Conservation (phyloP, 2,113 vertebrate species). For the Calypte anna region DNA sequence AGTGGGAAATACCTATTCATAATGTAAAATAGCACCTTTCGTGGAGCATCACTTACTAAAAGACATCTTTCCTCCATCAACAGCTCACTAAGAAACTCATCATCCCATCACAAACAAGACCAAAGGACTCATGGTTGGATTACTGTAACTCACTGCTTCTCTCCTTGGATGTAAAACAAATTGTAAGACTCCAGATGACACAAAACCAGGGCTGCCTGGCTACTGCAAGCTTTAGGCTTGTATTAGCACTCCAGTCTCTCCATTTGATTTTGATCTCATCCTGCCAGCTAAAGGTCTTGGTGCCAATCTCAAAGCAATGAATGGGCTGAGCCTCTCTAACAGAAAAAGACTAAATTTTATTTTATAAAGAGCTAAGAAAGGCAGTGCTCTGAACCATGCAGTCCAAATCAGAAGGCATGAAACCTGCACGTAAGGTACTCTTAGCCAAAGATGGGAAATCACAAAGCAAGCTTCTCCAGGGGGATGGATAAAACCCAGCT, state of each 20-base stretch:
- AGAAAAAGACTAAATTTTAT: neutral
- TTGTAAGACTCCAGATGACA: neutral
- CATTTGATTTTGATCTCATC: neutral
- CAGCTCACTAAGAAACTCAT: neutral
- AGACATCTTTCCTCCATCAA: neutral
- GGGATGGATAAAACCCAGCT: neutral
- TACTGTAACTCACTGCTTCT: neutral
- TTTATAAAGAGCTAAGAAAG: neutral
- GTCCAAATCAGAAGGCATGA: neutral
- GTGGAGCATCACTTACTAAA: neutral
- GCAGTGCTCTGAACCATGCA: neutral
- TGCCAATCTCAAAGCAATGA: neutral
- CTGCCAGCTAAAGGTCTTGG: neutral
- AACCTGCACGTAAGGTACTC: neutral
- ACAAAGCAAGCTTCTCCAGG: neutral
- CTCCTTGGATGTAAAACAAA: neutral
- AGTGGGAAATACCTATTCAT: neutral
- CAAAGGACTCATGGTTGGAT: neutral
- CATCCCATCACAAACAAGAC: neutral
- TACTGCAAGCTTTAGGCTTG: neutral
- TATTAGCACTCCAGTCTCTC: neutral
- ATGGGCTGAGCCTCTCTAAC: neutral
- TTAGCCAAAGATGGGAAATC: neutral
- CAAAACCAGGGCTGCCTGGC: neutral
- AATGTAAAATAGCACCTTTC: neutral